Evolutionary conservation across 2,797 vertebrate species (phyloP).

Genomic region (Heliangelus exortis): DNA sequence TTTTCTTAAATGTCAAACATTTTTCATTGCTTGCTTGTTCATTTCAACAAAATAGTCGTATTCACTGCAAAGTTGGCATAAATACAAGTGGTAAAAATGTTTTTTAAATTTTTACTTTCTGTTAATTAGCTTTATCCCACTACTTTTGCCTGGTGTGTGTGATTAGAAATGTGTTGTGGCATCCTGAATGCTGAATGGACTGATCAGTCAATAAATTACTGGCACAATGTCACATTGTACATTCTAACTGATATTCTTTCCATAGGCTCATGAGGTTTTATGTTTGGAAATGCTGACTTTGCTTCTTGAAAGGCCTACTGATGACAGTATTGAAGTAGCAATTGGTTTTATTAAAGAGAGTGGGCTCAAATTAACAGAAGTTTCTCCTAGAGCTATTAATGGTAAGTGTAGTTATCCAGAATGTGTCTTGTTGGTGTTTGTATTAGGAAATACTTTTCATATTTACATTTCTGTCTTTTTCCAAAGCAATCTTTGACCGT

Average conservation of each 20-base stretch:
- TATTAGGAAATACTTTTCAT: not conserved
- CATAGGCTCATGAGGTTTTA: slow-evolving; percentile 94
- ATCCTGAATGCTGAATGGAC: not conserved
- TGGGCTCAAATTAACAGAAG: slow-evolving; percentile 95
- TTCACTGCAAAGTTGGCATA: not conserved
- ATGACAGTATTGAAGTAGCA: slow-evolving; percentile 96
- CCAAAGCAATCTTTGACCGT: slow-evolving; percentile 94
- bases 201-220: not conserved
- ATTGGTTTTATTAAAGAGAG: slow-evolving; percentile 97
- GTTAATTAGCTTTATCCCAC: not conserved
- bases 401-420: slow-evolving; percentile 76
- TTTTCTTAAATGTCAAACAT: not conserved
- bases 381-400: slow-evolving; percentile 95
- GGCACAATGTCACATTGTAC: not conserved
- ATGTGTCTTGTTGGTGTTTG: not conserved
- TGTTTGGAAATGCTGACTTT: slow-evolving; percentile 97
- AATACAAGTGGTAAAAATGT: not conserved
- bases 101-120: not conserved
- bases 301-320: slow-evolving; percentile 94
- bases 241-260: not conserved
- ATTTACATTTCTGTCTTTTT: not conserved
- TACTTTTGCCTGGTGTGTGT: not conserved
- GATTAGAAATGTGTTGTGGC: not conserved
- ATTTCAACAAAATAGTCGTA: not conserved
- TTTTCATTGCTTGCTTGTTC: not conserved